Base-by-base conservation (phyloP, 2,113 vertebrate species). In the Caretta caretta region DNA sequence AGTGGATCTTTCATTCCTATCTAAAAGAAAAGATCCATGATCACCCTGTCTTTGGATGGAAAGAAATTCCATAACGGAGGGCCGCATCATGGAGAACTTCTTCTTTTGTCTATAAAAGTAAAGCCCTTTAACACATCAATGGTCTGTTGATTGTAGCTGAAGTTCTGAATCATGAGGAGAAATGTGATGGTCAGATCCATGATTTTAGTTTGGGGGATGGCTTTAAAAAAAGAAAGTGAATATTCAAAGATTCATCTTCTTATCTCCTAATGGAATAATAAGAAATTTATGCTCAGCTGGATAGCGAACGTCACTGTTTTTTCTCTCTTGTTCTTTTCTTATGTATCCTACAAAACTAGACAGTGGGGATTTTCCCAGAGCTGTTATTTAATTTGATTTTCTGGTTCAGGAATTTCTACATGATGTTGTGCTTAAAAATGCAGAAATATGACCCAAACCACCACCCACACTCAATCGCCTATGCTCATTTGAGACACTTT, bases 361-460 rank as follows among this genome's bases (percentile, higher is more conserved):
- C 89, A 86, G 31, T 72, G 88, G n/a, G 9, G 16, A 46, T 92
- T 93, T 93, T 48, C 86, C 42, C 25, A 46, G 38, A 93, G 82
- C n/a, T 92, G 11, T 82, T 75, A 85, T 87, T 91, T 87, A 76
- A 93, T 94, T 92, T 92, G 56, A 92, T 90, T 25, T 42, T 75
- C 31, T 84, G 65, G 13, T 83, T 90, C 62, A 87, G 48, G 86
- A 80, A 42, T 49, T 59, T 83, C 50, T 9, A 87, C 56, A 54
- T 42, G 50, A 80, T 13, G 9, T 20, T 53, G 20, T 19, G 3
- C 56, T 93, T 94, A 56, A 82, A 83, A 4, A 82, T 54, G 16
- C 11, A 42, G 72, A 35, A 10, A 5, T 51, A 9, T 25, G 89
- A 24, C 87, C 76, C 87, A 50, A n/a, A 75, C 50, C 80, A 57